Conservation (phyloP, 2,888 invertebrate genomes). For the Apodemia hepburni region DNA sequence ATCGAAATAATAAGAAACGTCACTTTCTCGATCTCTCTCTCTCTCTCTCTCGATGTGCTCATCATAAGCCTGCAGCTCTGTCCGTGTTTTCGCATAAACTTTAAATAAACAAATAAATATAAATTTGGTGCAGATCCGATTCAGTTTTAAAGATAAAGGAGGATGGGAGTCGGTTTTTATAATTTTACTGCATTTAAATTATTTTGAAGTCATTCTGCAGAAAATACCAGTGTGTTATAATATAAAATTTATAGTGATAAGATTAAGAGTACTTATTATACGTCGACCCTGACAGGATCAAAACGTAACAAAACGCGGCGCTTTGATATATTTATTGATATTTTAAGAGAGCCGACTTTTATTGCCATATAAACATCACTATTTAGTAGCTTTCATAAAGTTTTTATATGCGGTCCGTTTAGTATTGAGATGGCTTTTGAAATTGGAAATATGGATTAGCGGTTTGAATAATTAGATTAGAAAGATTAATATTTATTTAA, state of each 20-base stretch:
- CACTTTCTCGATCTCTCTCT: no score
- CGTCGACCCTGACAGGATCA: conserved; percentile 38
- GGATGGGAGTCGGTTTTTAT: no score
- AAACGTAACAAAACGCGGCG: conserved; percentile 38
- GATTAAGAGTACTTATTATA: conserved; percentile 27
- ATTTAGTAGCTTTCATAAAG: conserved; percentile 69
- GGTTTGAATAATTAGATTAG: no score
- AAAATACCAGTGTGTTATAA: background rate
- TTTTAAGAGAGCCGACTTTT: conserved; percentile 60
- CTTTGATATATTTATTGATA: conserved; percentile 66
- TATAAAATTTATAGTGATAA: conserved; percentile 23
- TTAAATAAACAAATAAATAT: no score
- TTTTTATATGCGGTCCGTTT: conserved; percentile 48
- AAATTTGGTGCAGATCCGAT: no score
- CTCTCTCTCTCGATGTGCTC: no score
- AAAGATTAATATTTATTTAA: no score
- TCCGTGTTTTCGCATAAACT: no score
- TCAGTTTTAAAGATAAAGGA: no score
- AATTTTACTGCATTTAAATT: background rate
- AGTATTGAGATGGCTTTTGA: conserved; percentile 40
- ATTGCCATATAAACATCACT: conserved; percentile 65
- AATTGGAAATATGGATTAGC: no score
- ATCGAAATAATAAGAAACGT: no score
- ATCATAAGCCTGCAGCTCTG: no score
- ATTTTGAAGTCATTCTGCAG: background rate